phyloP scores from a whole-genome alignment of 23 tunicate genomes.

The Clavelina lepadiformis region DNA sequence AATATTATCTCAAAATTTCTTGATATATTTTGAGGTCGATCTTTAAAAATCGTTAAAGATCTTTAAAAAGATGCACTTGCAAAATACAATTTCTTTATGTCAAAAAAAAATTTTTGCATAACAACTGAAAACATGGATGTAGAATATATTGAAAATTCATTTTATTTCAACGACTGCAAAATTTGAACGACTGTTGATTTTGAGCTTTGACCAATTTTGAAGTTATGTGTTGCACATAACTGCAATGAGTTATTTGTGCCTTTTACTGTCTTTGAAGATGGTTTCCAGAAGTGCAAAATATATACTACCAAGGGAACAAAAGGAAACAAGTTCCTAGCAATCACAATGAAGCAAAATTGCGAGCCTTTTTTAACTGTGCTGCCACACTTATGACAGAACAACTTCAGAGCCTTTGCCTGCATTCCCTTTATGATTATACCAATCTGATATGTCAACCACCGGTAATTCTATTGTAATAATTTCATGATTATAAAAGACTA shows the following conservation, averaged over 20 bases:
- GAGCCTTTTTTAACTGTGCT: constrained; percentile 88
- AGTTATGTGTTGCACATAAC: neutral
- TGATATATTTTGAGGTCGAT: no score
- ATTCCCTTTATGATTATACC: constrained; percentile 79
- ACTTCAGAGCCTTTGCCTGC: constrained; percentile 75
- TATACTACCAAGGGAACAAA: constrained; percentile 94
- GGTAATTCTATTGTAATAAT: no score
- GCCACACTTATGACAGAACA: constrained; percentile 95
- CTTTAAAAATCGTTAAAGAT: no score
- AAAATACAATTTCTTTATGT: no score
- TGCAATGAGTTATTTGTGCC: neutral
- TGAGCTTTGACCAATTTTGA: neutral
- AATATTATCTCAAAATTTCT: no score
- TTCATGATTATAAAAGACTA: no score
- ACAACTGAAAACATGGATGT: no score
- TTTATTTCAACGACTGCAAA: no score
- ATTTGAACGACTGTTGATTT: neutral
- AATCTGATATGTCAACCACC: constrained; percentile 70
- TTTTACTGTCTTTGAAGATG: constrained; percentile 36
- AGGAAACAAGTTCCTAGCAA: constrained; percentile 85
- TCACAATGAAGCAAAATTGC: constrained; percentile 67
- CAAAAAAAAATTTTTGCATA: no score
- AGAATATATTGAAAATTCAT: no score
- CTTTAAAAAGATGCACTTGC: no score
- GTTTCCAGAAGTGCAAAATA: constrained; percentile 99